Conservation (phyloP, 2,797 vertebrate genomes). For the Silurus aristotelis region DNA sequence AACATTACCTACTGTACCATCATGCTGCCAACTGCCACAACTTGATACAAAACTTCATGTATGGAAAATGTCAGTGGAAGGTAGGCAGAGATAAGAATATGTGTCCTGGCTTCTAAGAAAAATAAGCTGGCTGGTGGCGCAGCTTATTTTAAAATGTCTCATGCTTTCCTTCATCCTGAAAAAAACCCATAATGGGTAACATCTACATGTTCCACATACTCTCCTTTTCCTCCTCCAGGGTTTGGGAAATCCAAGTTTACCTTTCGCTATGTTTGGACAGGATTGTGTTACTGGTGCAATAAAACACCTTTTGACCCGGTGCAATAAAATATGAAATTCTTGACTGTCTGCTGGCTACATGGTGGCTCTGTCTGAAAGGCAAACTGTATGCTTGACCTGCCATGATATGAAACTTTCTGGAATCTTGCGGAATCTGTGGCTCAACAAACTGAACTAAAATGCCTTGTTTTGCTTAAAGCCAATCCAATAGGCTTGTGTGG, state of each 20-base stretch:
- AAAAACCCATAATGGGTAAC: conserved; percentile 61
- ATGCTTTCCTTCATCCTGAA: conserved; percentile 52
- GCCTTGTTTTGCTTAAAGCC: conserved; percentile 31
- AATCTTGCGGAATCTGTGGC: conserved; percentile 21
- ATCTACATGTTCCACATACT: conserved; percentile 61
- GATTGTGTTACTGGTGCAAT: conserved; percentile 67
- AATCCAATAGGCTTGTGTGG: conserved; percentile 23
- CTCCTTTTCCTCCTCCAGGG: conserved; percentile 49
- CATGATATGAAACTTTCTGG: conserved; percentile 31
- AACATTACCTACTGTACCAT: neutral
- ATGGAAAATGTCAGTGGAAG: conserved; percentile 55
- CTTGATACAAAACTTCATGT: conserved; percentile 50
- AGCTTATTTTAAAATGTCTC: conserved; percentile 68
- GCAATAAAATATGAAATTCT: conserved; percentile 66
- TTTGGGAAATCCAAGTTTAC: conserved; percentile 62
- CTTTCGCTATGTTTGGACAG: conserved; percentile 64
- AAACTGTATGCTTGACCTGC: conserved; percentile 34
- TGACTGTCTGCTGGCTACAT: conserved; percentile 56
- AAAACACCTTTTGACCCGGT: conserved; percentile 63
- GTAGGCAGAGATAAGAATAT: conserved; percentile 68
- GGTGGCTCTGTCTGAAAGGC: conserved; percentile 51
- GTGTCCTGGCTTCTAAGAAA: conserved; percentile 65
- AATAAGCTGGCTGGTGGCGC: conserved; percentile 63
- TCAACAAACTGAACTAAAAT: conserved; percentile 34
- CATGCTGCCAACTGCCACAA: neutral